Evolutionary conservation across 2,113 vertebrate genomes (phyloP).

Genomic region (Gnathonemus echidnorhynchus): DNA sequence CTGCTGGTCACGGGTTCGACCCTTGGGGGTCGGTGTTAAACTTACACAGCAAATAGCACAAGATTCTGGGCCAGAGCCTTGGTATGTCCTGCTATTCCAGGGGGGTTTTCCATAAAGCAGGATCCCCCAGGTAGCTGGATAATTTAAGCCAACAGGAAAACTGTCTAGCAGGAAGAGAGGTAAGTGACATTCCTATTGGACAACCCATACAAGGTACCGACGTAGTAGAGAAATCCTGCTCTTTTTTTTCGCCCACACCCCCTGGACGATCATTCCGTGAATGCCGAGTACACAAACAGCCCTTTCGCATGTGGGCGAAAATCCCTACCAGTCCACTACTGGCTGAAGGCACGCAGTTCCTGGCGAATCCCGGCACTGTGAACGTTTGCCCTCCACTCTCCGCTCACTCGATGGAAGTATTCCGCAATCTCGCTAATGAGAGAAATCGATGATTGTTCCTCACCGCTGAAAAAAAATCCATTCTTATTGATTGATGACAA

Average conservation of each 20-base stretch:
- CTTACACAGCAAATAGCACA: neutral
- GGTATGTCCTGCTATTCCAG: neutral
- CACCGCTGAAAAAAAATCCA: slow-evolving; percentile 27
- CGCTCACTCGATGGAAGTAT: neutral
- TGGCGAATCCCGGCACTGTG: neutral
- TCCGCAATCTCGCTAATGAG: slow-evolving; percentile 15
- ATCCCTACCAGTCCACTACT: neutral
- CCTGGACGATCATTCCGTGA: neutral
- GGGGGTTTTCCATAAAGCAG: neutral
- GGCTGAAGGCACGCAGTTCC: neutral
- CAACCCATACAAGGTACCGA: neutral
- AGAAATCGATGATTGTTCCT: neutral
- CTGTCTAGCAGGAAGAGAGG: neutral
- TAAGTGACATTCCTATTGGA: neutral
- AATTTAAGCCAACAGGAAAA: neutral
- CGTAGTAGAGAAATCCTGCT: neutral
- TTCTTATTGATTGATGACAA: slow-evolving; percentile 31
- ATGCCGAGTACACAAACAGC: neutral
- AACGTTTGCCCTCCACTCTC: neutral
- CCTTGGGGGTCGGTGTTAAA: neutral
- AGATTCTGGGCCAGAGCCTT: neutral
- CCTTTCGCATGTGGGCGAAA: neutral
- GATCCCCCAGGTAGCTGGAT: neutral
- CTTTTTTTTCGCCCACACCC: neutral
- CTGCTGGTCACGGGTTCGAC: neutral